Evolutionary conservation across 2,888 invertebrate genomes (phyloP), one percentile per base, ranked within the genome.

Genomic region (Epinotia ramella): DNA sequence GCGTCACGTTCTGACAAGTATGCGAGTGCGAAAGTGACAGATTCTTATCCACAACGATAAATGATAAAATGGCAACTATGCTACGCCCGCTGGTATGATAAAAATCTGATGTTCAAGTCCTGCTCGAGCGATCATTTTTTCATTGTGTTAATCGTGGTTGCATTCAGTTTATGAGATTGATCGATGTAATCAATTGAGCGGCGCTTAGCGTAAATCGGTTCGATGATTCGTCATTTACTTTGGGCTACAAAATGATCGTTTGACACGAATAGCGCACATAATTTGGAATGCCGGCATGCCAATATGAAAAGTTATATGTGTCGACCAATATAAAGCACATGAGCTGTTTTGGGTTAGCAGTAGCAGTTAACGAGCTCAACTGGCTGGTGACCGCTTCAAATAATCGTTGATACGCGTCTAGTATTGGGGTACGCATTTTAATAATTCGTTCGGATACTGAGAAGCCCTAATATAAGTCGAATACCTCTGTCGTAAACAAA

Each of bases 321-420:
- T 69, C 20, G 46, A 46, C 11, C n/a, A 28, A 91, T 90, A 88
- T 85, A 81, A 79, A 80, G 85, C 84, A 86, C 88, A 91, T 91
- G 88, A 91, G 90, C 24, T n/a, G 11, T 59, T 69, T 69, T 69
- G 24, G 59, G 9, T 91, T 91, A 88, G 87, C 90, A 89, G 91
- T 91, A 79, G 80, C 81, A 11, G 44, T 90, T 93, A 94, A 94
- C 93, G 86, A 93, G 93, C 93, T 93, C 88, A 94, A 94, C 90
- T 89, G 90, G 91, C 85, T 85, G 84, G 89, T 87, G 88, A 84
- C 87, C 88, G 85, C 88, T 87, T 88, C 86, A 88, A 90, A 89
- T 90, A 87, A 87, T 33, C 60, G 73, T 85, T 84, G 84, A 86
- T 88, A 84, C 80, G 86, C 82, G 83, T 77, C 81, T 87, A 81